These are phyloP conservation scores for Anableps anableps DNA, from an alignment of 2,797 vertebrate species.

Conservation along the genomic window DNA sequence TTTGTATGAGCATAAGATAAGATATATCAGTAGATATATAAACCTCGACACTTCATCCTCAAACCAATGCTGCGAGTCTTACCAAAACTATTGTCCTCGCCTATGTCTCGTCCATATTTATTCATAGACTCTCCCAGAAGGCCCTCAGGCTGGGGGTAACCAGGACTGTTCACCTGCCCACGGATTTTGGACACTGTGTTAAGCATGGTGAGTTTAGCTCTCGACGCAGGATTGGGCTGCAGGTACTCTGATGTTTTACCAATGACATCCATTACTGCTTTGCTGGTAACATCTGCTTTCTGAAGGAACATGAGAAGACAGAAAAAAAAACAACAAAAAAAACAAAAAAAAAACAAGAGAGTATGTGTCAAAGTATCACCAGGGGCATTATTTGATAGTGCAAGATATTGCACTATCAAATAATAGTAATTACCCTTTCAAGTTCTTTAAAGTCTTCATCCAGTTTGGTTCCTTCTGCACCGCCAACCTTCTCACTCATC, in stretches of 20 bases:
- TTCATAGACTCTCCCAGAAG: constrained; percentile 95
- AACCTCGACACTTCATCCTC: background rate
- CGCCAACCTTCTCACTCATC: constrained; percentile 97
- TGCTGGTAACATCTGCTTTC: constrained; percentile 96
- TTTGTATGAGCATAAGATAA: background rate
- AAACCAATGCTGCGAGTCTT: constrained; percentile 57
- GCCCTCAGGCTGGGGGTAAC: constrained; percentile 94
- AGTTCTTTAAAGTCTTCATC: constrained; percentile 97
- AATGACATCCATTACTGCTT: constrained; percentile 91
- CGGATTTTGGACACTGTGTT: constrained; percentile 95
- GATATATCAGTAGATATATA: background rate
- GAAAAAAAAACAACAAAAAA: constrained; percentile 5
- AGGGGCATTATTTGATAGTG: background rate
- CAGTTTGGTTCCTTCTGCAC: constrained; percentile 95
- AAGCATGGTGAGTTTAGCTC: constrained; percentile 93
- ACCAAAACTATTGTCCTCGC: constrained; percentile 93
- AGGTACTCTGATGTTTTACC: constrained; percentile 93
- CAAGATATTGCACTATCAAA: background rate
- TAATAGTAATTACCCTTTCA: constrained; percentile 89
- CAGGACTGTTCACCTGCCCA: constrained; percentile 90
- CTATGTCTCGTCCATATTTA: constrained; percentile 91
- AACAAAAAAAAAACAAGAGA: no score
- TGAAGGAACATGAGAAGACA: constrained; percentile 63
- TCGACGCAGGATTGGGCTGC: constrained; percentile 94
- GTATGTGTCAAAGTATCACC: background rate